A percentile compares a stretch with the other conserved stretches of the same genome.
Conservation (phyloP, 1,140 invertebrate species). For the Camponotus floridanus region DNA sequence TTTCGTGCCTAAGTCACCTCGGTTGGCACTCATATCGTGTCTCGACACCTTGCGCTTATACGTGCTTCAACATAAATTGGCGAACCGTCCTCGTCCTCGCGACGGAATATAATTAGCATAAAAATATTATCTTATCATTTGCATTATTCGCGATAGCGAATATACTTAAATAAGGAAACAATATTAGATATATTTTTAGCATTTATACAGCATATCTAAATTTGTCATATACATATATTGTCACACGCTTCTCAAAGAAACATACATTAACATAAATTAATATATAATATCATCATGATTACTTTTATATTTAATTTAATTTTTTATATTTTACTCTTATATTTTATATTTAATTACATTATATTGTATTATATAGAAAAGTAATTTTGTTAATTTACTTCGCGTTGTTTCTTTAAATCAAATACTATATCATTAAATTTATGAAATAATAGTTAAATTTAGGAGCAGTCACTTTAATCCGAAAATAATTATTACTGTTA, state of each 20-base stretch:
- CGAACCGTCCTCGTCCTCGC: constrained; percentile 51
- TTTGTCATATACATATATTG: background rate
- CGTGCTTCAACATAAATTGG: constrained; percentile 59
- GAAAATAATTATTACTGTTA: too few relatives aligned
- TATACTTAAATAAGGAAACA: background rate
- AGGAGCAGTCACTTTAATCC: background rate
- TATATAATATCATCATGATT: background rate
- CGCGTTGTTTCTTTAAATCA: background rate
- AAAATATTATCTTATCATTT: background rate
- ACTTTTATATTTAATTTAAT: background rate
- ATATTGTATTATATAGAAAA: too few relatives aligned
- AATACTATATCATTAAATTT: background rate
- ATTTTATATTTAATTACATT: background rate
- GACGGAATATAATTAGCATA: background rate
- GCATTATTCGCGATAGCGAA: background rate
- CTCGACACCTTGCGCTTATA: constrained; percentile 53
- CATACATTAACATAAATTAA: background rate
- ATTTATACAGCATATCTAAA: background rate
- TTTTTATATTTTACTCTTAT: too few relatives aligned
- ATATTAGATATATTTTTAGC: background rate
- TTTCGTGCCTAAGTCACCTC: constrained; percentile 42
- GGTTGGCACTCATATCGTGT: constrained; percentile 46
- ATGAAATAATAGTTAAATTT: background rate
- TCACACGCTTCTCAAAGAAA: too few relatives aligned
- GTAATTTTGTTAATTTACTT: background rate